phyloP scores from a whole-genome alignment of 2,113 vertebrate species.

The Fulmarus glacialis region DNA sequence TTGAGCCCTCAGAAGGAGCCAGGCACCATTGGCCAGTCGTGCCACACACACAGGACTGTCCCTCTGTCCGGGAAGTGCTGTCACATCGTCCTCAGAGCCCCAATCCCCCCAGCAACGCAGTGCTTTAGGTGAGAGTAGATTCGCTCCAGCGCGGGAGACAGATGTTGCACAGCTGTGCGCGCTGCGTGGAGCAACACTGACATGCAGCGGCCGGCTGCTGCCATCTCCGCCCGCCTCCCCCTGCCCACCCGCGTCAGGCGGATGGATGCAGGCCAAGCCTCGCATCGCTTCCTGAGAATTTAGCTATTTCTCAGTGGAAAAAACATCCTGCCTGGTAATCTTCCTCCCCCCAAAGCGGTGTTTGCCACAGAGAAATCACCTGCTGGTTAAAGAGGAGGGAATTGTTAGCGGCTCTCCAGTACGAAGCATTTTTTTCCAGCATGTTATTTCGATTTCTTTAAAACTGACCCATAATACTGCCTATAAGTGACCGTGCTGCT shows the following conservation, averaged over 20 bases:
- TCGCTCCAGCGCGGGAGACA: accelerated
- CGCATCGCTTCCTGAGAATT: neutral
- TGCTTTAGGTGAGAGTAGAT: neutral
- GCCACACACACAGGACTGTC: neutral
- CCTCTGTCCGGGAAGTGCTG: neutral
- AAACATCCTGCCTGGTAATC: neutral
- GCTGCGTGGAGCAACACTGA: slow-evolving; percentile 41
- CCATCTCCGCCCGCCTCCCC: neutral
- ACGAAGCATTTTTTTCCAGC: neutral
- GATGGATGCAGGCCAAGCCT: neutral
- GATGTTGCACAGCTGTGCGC: slow-evolving; percentile 36
- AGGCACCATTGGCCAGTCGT: accelerated
- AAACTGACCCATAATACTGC: neutral
- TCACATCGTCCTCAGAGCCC: neutral
- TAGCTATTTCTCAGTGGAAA: neutral
- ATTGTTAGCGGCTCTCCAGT: neutral
- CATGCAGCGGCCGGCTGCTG: neutral
- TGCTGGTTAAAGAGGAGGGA: neutral
- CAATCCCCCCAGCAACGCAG: accelerated
- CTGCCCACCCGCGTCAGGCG: neutral
- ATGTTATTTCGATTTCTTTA: neutral
- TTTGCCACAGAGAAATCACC: neutral
- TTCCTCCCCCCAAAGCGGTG: neutral
- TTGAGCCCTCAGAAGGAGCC: neutral
- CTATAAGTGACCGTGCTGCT: neutral